Evolutionary conservation across 2,888 invertebrate species (phyloP), one percentile per base, ranked within the genome.

Genomic region (Dynastes tityus): DNA sequence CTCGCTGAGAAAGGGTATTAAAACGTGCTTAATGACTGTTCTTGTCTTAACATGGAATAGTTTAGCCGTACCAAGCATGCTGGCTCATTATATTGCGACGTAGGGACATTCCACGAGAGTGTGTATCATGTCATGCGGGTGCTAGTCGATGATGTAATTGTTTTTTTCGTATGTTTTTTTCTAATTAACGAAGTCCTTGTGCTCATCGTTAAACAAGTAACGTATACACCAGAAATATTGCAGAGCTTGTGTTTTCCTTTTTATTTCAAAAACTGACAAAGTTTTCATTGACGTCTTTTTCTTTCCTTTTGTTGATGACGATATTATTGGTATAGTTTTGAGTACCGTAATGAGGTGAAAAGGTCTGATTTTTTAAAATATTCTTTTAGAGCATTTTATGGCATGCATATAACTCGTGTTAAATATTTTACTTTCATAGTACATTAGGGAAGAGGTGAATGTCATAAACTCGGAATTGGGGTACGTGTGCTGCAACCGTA

Each of bases 121-220:
- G 37, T 22, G 55, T 58, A 58, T 40, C 16, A 61, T 58, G 58
- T 53, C 27, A 70, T 70, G 70, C 70, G 70, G 70, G 70, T 53
- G 27, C 58, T 58, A 73, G 58, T 22, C 58, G 58, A 73, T 73
- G 71, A 71, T 71, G 16, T 71, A 71, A 73, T 58, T 73, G 58
- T 73, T 73, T 53, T 73, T 70, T 53, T 13, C 58, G 73, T 58
- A 67, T 49, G 67, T 27, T 65, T 65, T 65, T 37, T 58, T 61
- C 45, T 73, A 55, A 58, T 58, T 55, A 40, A 37, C 16, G 37
- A 9, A 22, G 73, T 55, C 58, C 73, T 58, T 73, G 58, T 73
- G 55, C 29, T 29, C 27, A 9, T 16, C 40, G 22, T 58, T 55
- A 16, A 22, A 51, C 51, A n/a, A 22, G 67, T 65, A 65, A 65